A percentile compares a stretch with the other conserved stretches of the same genome.
Conservation (phyloP, 2,797 vertebrate species). For the Poecilia wingei region DNA sequence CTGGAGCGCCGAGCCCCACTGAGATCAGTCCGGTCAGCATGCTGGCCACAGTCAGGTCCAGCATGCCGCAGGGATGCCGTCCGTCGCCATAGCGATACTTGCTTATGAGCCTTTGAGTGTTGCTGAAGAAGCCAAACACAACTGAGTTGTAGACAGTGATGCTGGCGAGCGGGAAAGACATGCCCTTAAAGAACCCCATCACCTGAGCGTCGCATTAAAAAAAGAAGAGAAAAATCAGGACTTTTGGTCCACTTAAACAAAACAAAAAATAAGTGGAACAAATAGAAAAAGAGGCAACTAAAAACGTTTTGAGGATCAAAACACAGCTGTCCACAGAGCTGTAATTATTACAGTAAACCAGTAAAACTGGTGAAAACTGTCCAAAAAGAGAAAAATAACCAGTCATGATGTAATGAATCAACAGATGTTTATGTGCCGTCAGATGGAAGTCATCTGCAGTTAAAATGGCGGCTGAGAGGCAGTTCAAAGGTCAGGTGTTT, state of each 20-base stretch:
- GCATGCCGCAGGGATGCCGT: constrained; percentile 58
- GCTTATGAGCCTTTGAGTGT: constrained; percentile 85
- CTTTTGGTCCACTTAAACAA: neutral
- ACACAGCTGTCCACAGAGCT: constrained; percentile 27
- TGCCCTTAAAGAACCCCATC: constrained; percentile 93
- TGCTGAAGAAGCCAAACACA: constrained; percentile 94
- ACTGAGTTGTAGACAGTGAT: constrained; percentile 91
- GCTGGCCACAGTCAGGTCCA: constrained; percentile 88
- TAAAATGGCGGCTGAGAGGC: neutral
- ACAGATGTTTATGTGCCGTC: neutral
- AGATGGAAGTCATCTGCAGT: neutral
- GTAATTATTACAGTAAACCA: constrained; percentile 1
- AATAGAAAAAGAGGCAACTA: neutral
- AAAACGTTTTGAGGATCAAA: constrained; percentile 1
- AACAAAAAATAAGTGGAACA: neutral
- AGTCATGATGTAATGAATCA: neutral
- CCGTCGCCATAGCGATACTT: constrained; percentile 80
- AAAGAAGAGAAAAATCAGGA: neutral
- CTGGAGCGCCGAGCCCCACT: constrained; percentile 87
- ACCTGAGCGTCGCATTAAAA: constrained; percentile 71
- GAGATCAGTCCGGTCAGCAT: constrained; percentile 86
- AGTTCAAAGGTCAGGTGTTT: constrained; percentile 39
- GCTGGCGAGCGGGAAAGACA: constrained; percentile 94
- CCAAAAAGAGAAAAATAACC: neutral
- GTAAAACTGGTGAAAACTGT: neutral